phyloP scores from a whole-genome alignment of 2,888 invertebrate genomes.

The Eupithecia subfuscata region DNA sequence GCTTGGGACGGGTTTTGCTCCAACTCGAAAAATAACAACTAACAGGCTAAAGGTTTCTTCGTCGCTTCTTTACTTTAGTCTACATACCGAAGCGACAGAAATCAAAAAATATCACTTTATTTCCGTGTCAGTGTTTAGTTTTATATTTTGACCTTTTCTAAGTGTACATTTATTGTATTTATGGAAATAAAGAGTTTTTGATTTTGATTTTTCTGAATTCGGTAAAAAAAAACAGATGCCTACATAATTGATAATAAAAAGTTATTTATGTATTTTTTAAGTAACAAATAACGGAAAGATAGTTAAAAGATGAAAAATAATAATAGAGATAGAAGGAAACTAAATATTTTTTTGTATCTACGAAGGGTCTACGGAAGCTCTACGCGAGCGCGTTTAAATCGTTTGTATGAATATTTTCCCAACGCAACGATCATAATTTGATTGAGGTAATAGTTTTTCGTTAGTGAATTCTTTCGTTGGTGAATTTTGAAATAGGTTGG shows the following conservation, averaged over 20 bases:
- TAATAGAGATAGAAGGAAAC: background rate
- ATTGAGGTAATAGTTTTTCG: background rate
- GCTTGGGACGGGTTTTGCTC: too few species aligned
- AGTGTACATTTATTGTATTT: too few species aligned
- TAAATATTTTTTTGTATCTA: background rate
- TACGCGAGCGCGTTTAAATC: constrained; percentile 30
- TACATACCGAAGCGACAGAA: too few species aligned
- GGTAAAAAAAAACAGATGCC: background rate
- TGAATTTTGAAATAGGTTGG: background rate
- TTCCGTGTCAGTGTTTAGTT: too few species aligned
- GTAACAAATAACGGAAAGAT: background rate
- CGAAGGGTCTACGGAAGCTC: constrained; percentile 15
- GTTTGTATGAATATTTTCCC: constrained; percentile 10
- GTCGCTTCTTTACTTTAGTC: too few species aligned
- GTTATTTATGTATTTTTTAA: constrained; percentile 12
- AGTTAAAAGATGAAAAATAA: background rate
- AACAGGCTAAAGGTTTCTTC: too few species aligned
- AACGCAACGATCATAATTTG: background rate
- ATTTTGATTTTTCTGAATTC: too few species aligned
- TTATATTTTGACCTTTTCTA: too few species aligned
- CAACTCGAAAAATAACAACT: too few species aligned
- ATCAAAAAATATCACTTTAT: too few species aligned
- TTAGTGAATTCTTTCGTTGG: background rate
- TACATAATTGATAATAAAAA: constrained; percentile 15
- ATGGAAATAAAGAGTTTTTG: too few species aligned